Evolutionary conservation across 1,140 invertebrate genomes (phyloP), one percentile per base, ranked within the genome.

Genomic region (Amphibalanus amphitrite): DNA sequence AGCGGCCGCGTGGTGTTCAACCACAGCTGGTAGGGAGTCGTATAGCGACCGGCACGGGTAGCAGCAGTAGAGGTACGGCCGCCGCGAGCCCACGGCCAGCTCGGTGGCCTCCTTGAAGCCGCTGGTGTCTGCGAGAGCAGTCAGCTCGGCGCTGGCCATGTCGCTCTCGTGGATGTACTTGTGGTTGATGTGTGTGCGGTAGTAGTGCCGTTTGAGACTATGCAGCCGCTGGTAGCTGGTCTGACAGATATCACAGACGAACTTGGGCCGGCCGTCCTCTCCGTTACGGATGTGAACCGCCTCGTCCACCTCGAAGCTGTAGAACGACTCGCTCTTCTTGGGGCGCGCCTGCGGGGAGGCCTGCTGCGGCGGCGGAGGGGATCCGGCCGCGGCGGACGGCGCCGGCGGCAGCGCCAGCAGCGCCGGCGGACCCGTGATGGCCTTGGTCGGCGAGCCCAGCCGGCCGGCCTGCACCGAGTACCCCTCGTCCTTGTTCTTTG

Each of bases 141-240:
- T 65, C 23, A 65, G 23, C 64, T 65, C 64, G 64, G 64, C 81
- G 73, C 81, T 81, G 20, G 78, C 72, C 25, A 80, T 73, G 73
- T 83, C 82, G 38, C 78, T 75, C 47, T 79, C 77, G 26, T 81
- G 80, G 8, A 85, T 75, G 75, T 83, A 84, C 70, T 79, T 77
- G 73, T 79, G 79, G 73, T 85, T 84, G 6, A 86, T 79, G 76
- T 86, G 84, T 73, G 78, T 80, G n/a, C 83, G 77, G 26, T 85
- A 73, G 71, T 83, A 84, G 75, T 86, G 84, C 29, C 83, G 78
- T 73, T 85, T 84, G 6, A 86, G 75, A 74, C 83, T 85, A 72
- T 84, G 83, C n/a, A 79, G 79, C 72, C 84, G 81, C 64, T 80
- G 78, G 75, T 85, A 86, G 0, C 80, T 75, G 6, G 78, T 79